These are phyloP conservation scores for Choristoneura fumiferana DNA, from an alignment of 1,140 invertebrate species.

Conservation along the genomic window DNA sequence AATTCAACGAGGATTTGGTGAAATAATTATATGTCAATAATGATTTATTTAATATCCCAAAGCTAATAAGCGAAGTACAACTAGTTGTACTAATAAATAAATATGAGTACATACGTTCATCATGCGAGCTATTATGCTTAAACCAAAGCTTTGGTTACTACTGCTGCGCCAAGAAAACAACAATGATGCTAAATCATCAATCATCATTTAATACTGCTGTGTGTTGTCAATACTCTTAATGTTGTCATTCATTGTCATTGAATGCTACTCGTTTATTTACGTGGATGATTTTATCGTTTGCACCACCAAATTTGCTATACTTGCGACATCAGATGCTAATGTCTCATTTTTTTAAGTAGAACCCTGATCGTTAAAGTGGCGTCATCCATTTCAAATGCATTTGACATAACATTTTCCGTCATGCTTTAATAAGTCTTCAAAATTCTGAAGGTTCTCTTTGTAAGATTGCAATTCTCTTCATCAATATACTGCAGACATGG, in stretches of 20 bases:
- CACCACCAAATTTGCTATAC: not conserved
- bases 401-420: too few species aligned
- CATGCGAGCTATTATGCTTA: not conserved
- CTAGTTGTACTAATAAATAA: not conserved
- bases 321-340: too few species aligned
- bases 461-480: too few species aligned
- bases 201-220: slow-evolving; percentile 5
- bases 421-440: too few species aligned
- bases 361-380: too few species aligned
- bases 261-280: not conserved
- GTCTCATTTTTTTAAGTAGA: too few species aligned
- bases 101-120: not conserved
- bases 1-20: slow-evolving; percentile 3
- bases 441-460: not conserved
- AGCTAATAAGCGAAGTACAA: slow-evolving; percentile 1
- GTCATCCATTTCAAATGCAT: too few species aligned
- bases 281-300: slow-evolving; percentile 4
- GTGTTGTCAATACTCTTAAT: not conserved
- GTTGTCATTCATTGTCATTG: not conserved
- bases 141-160: not conserved
- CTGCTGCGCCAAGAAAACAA: too few species aligned
- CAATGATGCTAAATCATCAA: not conserved
- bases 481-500: not conserved
- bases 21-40: slow-evolving; percentile 1
- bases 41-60: slow-evolving; percentile 1